phyloP scores from a whole-genome alignment of 1,140 invertebrate species.

The Listronotus bonariensis region DNA sequence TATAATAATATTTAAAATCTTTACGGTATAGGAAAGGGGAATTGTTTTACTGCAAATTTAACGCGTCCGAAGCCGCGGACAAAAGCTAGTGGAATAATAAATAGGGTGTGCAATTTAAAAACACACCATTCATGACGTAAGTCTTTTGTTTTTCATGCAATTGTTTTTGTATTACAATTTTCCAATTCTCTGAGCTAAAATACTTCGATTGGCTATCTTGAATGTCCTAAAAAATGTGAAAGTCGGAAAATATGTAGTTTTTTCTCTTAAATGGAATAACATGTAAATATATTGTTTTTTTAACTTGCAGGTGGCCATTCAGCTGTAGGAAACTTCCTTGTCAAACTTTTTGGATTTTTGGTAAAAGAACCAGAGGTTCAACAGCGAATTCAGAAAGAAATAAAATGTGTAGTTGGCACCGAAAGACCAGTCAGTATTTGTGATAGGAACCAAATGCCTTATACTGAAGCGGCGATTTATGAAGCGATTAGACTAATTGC shows the following conservation, averaged over 20 bases:
- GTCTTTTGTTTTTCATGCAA: too few relatives aligned
- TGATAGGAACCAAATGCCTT: slow-evolving; percentile 71
- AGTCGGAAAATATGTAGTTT: not conserved
- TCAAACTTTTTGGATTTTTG: slow-evolving; percentile 61
- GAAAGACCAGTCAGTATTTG: slow-evolving; percentile 42
- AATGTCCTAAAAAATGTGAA: too few relatives aligned
- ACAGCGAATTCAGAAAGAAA: slow-evolving; percentile 69
- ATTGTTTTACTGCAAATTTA: too few relatives aligned
- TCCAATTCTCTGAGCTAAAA: too few relatives aligned
- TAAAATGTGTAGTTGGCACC: slow-evolving; percentile 57
- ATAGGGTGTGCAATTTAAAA: too few relatives aligned
- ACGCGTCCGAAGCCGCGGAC: too few relatives aligned
- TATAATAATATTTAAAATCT: too few relatives aligned
- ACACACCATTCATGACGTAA: too few relatives aligned
- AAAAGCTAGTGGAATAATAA: too few relatives aligned
- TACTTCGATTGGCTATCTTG: too few relatives aligned
- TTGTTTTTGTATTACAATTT: not conserved
- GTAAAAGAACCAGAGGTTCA: slow-evolving; percentile 64
- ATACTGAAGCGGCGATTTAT: slow-evolving; percentile 78
- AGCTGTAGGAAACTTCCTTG: slow-evolving; percentile 78
- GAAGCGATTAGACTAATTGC: slow-evolving; percentile 79
- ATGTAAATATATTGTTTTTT: not conserved
- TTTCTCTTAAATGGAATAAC: too few relatives aligned
- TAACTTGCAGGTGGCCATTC: slow-evolving; percentile 73
- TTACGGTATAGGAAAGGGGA: too few relatives aligned